A percentile compares a stretch with the other conserved stretches of the same genome.
Conservation (phyloP, 2,113 vertebrate genomes). For the Corythoichthys haematopterus region DNA sequence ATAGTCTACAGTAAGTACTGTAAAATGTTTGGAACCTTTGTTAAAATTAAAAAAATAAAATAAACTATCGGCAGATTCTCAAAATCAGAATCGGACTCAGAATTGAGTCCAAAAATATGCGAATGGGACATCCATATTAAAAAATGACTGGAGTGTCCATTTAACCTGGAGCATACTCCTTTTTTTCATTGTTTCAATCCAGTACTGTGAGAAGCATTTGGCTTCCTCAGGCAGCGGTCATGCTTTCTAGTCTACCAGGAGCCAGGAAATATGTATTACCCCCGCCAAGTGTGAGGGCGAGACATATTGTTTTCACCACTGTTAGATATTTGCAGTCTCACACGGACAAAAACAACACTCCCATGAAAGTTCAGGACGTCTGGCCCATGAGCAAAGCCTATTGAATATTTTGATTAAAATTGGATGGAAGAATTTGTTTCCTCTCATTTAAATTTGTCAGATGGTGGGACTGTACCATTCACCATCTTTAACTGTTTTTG, state of each 20-base stretch:
- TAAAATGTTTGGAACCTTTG: too few species aligned
- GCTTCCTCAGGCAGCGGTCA: background rate
- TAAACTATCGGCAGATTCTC: too few species aligned
- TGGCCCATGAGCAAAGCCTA: background rate
- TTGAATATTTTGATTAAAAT: background rate
- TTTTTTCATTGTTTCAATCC: background rate
- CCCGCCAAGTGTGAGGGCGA: background rate
- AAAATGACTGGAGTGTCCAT: too few species aligned
- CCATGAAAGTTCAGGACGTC: background rate
- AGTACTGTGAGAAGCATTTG: background rate
- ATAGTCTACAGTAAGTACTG: too few species aligned
- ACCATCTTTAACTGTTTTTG: background rate
- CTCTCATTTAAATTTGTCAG: background rate
- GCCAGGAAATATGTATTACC: background rate
- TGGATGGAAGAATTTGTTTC: background rate
- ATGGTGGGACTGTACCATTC: background rate
- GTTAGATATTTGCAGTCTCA: background rate
- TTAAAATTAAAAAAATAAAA: too few species aligned
- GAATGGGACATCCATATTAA: too few species aligned
- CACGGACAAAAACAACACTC: background rate
- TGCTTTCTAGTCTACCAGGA: background rate
- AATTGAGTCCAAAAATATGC: too few species aligned
- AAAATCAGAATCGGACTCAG: too few species aligned
- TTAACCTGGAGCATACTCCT: too few species aligned
- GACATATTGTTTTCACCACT: background rate